A percentile compares a stretch with the other conserved stretches of the same genome.
Evolutionary conservation across 2,888 invertebrate genomes (phyloP).

Genomic region (Eumacrocentrus americanus): DNA sequence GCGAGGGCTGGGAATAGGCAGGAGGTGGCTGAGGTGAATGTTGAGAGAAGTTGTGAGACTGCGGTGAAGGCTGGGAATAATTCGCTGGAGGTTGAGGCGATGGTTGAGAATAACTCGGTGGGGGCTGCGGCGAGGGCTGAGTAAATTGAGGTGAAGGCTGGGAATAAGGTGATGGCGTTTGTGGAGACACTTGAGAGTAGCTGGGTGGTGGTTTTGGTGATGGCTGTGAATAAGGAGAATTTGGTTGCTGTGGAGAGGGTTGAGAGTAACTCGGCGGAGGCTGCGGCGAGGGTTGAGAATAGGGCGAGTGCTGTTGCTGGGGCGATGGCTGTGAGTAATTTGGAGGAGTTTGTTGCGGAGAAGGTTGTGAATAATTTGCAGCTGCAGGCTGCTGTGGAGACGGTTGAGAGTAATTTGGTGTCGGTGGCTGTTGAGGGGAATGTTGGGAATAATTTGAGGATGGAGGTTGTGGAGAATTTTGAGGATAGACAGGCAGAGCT

Average conservation of each 20-base stretch:
- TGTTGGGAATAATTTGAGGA: conserved; percentile 61
- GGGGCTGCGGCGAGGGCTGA: conserved; percentile 39
- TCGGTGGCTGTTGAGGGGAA: conserved; percentile 55
- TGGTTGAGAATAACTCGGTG: conserved; percentile 44
- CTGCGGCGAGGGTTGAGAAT: conserved; percentile 37
- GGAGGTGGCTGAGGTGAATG: conserved; percentile 57
- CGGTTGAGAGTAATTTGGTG: conserved; percentile 52
- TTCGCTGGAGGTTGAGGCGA: conserved; percentile 56
- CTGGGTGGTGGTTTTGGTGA: conserved; percentile 57
- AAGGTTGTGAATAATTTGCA: conserved; percentile 62
- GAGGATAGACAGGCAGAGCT: conserved; percentile 43
- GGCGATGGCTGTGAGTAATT: conserved; percentile 49
- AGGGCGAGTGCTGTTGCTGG: conserved; percentile 37
- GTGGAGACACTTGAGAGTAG: conserved; percentile 46
- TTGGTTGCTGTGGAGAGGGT: conserved; percentile 48
- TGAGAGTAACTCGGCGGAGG: conserved; percentile 58
- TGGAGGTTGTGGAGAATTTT: conserved; percentile 46
- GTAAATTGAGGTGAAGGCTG: conserved; percentile 41
- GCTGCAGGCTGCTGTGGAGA: conserved; percentile 52
- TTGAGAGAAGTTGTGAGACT: conserved; percentile 51
- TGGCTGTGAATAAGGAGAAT: conserved; percentile 38
- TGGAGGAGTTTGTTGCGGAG: conserved; percentile 58
- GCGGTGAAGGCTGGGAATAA: conserved; percentile 58
- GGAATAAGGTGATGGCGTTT: conserved; percentile 43
- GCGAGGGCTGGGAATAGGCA: conserved; percentile 41